Percentiles rank a stretch among this genome's conserved stretches.
These are phyloP conservation scores for Cerceris ruficornis DNA, from an alignment of 2,888 invertebrate species.

Conservation along the genomic window DNA sequence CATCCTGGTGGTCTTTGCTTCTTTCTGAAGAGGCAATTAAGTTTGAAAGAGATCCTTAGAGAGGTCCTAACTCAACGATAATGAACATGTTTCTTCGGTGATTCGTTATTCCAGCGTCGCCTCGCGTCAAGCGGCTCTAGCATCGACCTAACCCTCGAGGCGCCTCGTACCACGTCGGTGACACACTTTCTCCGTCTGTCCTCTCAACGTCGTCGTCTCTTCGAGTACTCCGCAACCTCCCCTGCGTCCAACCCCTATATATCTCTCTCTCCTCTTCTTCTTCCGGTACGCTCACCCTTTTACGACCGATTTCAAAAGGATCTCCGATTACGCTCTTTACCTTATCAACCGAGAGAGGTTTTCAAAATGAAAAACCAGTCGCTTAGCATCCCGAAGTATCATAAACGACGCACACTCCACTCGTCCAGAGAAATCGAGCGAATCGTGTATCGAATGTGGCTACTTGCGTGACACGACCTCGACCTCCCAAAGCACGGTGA, in stretches of 20 bases:
- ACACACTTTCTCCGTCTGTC: conserved; percentile 64
- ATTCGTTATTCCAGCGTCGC: conserved; percentile 39
- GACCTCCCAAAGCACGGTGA: conserved; percentile 59
- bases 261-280: background rate
- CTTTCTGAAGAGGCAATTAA: background rate
- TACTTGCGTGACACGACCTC: conserved; percentile 56
- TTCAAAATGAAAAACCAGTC: background rate
- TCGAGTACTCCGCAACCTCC: conserved; percentile 30
- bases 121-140: conserved; percentile 45
- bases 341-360: no score
- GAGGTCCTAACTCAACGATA: conserved; percentile 8
- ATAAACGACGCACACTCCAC: background rate
- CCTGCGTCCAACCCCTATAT: conserved; percentile 27
- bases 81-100: conserved; percentile 20
- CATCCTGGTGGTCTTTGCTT: background rate
- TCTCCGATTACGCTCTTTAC: conserved; percentile 19
- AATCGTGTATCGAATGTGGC: background rate
- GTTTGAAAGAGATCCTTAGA: background rate
- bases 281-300: background rate
- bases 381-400: background rate
- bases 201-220: conserved; percentile 44
- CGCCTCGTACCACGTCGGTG: conserved; percentile 58
- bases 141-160: conserved; percentile 49
- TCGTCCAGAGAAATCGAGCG: background rate
- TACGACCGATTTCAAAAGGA: conserved; percentile 1